These are phyloP conservation scores for Drosophila sucinea DNA, from an alignment of 1,140 invertebrate genomes.

Conservation along the genomic window DNA sequence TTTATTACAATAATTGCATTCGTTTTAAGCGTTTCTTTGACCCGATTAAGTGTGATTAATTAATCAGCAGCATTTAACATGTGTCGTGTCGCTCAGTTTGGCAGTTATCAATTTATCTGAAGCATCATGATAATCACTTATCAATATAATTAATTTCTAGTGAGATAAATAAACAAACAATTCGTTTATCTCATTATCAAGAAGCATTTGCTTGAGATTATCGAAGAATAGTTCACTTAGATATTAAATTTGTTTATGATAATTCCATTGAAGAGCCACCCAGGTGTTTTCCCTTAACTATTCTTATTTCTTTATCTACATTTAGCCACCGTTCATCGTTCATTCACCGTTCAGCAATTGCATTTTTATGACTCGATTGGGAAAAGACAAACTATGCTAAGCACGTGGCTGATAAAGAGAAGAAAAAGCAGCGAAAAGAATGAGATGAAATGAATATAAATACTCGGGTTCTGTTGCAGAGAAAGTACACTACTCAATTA, in stretches of 20 bases:
- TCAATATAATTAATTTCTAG: too few species aligned
- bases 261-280: not conserved
- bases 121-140: not conserved
- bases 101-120: not conserved
- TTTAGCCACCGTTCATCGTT: not conserved
- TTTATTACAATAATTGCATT: too few species aligned
- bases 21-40: not conserved
- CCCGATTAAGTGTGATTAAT: not conserved
- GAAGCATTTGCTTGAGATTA: too few species aligned
- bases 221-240: too few species aligned
- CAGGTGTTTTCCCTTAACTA: not conserved
- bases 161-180: too few species aligned
- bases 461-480: not conserved
- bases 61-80: not conserved
- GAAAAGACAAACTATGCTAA: constrained; percentile 11
- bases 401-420: constrained; percentile 6
- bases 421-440: not conserved
- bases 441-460: constrained; percentile 1
- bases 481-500: constrained; percentile 1
- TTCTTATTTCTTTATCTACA: not conserved
- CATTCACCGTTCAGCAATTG: not conserved
- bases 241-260: too few species aligned
- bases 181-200: too few species aligned
- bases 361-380: constrained; percentile 5
- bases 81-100: too few species aligned